phyloP scores from a whole-genome alignment of 2,113 vertebrate species.

The Myotis yumanensis region DNA sequence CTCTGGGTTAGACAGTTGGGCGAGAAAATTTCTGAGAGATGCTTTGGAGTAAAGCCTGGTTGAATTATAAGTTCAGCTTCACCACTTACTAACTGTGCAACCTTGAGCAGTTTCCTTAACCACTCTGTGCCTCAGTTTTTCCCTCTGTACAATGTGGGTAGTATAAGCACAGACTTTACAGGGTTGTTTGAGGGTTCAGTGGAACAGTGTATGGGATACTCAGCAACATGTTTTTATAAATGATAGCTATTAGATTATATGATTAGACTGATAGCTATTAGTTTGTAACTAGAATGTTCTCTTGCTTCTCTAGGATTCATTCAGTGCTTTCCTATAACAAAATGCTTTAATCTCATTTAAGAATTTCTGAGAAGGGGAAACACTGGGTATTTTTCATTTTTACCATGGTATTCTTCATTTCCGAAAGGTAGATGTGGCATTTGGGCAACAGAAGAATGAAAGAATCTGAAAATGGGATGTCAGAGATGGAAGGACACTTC shows the following conservation, averaged over 20 bases:
- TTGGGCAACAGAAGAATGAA: conserved; percentile 3
- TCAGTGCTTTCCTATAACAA: neutral
- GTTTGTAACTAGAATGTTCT: conserved; percentile 3
- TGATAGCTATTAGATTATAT: neutral
- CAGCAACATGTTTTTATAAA: neutral
- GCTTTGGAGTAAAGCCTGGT: conserved; percentile 8
- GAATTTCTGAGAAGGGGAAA: conserved; percentile 7
- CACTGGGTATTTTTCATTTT: neutral
- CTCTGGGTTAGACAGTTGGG: neutral
- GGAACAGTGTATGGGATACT: neutral
- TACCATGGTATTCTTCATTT: neutral
- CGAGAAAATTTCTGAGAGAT: neutral
- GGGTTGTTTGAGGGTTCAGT: neutral
- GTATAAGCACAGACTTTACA: neutral
- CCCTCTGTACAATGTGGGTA: neutral
- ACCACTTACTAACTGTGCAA: neutral
- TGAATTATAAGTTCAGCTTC: neutral
- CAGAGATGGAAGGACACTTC: neutral
- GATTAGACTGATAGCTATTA: neutral
- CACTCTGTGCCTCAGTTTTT: neutral
- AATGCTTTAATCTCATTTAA: neutral
- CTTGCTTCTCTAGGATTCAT: neutral
- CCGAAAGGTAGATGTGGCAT: neutral
- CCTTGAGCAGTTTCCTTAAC: neutral
- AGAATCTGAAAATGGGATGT: neutral